phyloP scores from a whole-genome alignment of 2,113 vertebrate genomes.

The Conger conger region DNA sequence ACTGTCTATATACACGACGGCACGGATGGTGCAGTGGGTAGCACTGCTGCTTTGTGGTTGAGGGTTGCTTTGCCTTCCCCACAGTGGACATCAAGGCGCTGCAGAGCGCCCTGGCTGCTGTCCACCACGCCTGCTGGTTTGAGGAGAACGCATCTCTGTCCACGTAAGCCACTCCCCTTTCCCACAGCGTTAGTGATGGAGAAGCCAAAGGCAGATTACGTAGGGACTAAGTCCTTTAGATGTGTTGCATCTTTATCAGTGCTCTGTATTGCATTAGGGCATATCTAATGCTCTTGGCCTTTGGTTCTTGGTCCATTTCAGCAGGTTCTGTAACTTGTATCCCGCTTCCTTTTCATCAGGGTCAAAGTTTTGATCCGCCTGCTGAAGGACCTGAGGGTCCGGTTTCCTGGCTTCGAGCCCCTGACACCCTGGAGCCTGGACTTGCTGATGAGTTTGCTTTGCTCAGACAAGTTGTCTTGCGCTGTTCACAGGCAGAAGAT shows the following conservation, averaged over 20 bases:
- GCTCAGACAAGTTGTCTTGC: neutral
- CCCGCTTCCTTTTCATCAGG: slow-evolving; percentile 55
- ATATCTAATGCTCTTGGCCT: neutral
- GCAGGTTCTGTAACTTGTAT: neutral
- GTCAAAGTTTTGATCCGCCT: slow-evolving; percentile 95
- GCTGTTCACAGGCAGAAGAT: neutral
- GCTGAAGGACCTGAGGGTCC: slow-evolving; percentile 86
- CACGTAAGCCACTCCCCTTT: slow-evolving; percentile 73
- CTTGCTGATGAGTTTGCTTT: slow-evolving; percentile 73
- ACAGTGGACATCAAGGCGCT: slow-evolving; percentile 97
- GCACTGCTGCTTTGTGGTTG: neutral
- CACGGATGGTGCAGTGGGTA: too few relatives aligned
- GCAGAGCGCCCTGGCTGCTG: slow-evolving; percentile 93
- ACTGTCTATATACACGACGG: too few relatives aligned
- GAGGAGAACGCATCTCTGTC: slow-evolving; percentile 98
- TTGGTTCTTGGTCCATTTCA: neutral
- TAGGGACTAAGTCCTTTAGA: neutral
- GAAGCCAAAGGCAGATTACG: neutral
- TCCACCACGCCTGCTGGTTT: slow-evolving; percentile 95
- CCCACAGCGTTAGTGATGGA: neutral
- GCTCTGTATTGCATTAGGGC: neutral
- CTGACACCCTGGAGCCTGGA: slow-evolving; percentile 96
- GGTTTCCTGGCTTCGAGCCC: slow-evolving; percentile 92
- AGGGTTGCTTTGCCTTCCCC: slow-evolving; percentile 20
- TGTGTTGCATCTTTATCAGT: neutral